A percentile compares a stretch with the other conserved stretches of the same genome.
These are phyloP conservation scores for Canis aureus DNA, from an alignment of 2,113 vertebrate genomes.

Conservation along the genomic window DNA sequence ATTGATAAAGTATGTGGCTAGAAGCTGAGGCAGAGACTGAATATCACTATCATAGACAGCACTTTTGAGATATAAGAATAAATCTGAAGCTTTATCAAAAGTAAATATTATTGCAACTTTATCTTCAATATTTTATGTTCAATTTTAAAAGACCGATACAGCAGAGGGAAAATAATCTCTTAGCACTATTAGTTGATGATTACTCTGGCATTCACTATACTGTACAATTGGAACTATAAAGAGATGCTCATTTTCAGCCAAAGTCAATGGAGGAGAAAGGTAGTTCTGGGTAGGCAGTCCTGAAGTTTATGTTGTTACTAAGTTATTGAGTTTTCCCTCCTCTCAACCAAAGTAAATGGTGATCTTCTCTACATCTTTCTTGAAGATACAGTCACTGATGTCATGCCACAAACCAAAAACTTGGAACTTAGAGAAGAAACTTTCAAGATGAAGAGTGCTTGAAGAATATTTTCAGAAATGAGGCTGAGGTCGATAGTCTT, in stretches of 20 bases:
- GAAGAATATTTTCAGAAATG: not conserved
- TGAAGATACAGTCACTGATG: not conserved
- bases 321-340: not conserved
- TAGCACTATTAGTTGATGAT: not conserved
- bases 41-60: not conserved
- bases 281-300: not conserved
- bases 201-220: not conserved
- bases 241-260: not conserved
- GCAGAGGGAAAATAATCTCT: not conserved
- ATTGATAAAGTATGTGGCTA: slow-evolving; percentile 30
- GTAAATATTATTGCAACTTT: slow-evolving; percentile 38
- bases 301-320: no score
- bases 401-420: not conserved
- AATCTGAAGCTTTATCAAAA: slow-evolving; percentile 48
- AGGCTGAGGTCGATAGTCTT: not conserved
- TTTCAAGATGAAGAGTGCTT: not conserved
- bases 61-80: not conserved
- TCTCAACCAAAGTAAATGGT: not conserved
- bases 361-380: not conserved
- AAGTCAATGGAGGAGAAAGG: not conserved
- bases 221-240: not conserved
- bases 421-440: not conserved
- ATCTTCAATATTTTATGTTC: slow-evolving; percentile 19
- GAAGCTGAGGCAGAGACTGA: not conserved
- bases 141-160: slow-evolving; percentile 17